Percentiles rank a stretch among this genome's conserved stretches.
Evolutionary conservation across 2,888 invertebrate species (phyloP).

Genomic region (Scrobipalpa costella): DNA sequence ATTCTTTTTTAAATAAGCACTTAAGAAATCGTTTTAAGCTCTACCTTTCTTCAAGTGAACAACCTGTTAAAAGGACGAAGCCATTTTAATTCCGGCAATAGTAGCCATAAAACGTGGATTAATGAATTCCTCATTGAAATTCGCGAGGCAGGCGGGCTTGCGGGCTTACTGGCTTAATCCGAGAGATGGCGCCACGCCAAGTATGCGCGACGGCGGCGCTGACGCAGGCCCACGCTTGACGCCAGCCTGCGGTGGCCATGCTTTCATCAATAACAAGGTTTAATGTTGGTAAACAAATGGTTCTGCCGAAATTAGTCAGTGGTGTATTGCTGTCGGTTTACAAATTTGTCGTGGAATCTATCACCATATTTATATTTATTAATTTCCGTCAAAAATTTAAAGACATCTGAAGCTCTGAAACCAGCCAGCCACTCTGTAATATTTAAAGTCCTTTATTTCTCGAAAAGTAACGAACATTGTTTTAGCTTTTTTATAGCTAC

Average conservation of each 20-base stretch:
- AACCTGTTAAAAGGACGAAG: constrained; percentile 11
- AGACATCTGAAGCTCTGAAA: no score
- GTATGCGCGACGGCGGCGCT: constrained; percentile 58
- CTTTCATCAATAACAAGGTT: constrained; percentile 3
- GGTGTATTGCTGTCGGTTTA: not conserved
- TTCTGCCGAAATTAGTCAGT: constrained; percentile 7
- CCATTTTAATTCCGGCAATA: constrained; percentile 11
- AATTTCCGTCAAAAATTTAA: no score
- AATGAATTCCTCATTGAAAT: constrained; percentile 21
- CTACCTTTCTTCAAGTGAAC: constrained; percentile 9
- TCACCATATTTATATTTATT: no score
- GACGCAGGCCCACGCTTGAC: constrained; percentile 58
- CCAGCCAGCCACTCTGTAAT: not conserved
- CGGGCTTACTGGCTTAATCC: not conserved
- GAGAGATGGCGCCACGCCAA: constrained; percentile 65
- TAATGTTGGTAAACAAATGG: constrained; percentile 8
- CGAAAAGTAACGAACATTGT: not conserved
- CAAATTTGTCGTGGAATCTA: not conserved
- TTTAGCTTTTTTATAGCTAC: not conserved
- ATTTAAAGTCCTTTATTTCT: no score
- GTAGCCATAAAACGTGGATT: constrained; percentile 8
- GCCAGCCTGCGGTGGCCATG: constrained; percentile 14
- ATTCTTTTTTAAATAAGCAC: not conserved
- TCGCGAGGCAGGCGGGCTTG: not conserved
- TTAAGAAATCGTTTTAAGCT: not conserved